Conservation (phyloP, 2,888 invertebrate species). For the Habroteleia sp. region DNA sequence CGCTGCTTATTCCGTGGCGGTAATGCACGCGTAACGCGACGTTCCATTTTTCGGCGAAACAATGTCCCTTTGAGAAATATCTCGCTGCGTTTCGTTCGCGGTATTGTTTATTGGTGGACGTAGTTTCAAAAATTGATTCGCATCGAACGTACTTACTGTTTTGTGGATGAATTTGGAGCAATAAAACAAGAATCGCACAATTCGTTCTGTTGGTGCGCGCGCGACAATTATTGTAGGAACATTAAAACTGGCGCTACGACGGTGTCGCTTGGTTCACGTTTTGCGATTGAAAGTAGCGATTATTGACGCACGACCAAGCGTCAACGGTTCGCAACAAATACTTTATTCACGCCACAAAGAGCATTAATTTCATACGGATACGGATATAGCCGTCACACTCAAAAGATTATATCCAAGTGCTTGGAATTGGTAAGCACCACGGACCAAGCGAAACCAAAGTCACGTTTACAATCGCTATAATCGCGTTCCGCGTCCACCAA, state of each 20-base stretch:
- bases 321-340: slow-evolving; percentile 16
- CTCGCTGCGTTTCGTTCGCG: too few species aligned
- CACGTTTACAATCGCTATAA: slow-evolving; percentile 9
- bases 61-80: not conserved
- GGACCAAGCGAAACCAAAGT: slow-evolving; percentile 31
- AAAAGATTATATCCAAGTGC: slow-evolving; percentile 33
- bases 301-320: slow-evolving; percentile 14
- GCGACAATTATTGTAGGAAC: slow-evolving; percentile 4
- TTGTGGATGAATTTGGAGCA: not conserved
- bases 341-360: slow-evolving; percentile 38
- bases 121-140: too few species aligned
- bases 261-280: slow-evolving; percentile 7
- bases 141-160: slow-evolving; percentile 4
- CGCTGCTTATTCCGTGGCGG: not conserved
- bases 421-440: slow-evolving; percentile 22
- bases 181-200: not conserved
- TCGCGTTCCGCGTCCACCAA: slow-evolving; percentile 5
- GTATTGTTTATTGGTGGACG: too few species aligned
- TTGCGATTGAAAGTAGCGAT: slow-evolving; percentile 12
- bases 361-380: slow-evolving; percentile 9
- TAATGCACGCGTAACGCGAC: not conserved
- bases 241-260: slow-evolving; percentile 3
- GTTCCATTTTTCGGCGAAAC: not conserved
- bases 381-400: slow-evolving; percentile 6
- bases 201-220: not conserved